These are phyloP conservation scores for Grapholita molesta DNA, from an alignment of 1,140 invertebrate species.

Conservation along the genomic window DNA sequence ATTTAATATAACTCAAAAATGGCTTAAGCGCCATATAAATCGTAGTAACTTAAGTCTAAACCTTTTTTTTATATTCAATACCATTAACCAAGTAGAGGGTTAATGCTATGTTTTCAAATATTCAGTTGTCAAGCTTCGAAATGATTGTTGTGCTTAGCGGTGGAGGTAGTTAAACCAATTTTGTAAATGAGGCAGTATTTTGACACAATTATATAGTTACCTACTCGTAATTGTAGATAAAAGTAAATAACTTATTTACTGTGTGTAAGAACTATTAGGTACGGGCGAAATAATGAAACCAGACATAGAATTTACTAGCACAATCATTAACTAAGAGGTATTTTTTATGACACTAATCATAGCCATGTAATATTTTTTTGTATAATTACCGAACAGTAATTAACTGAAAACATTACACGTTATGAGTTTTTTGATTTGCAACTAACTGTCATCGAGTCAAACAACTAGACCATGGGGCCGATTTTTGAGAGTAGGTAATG, in stretches of 20 bases:
- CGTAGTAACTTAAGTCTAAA: not conserved
- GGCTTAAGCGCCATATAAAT: not conserved
- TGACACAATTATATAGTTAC: not conserved
- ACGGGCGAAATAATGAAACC: no score
- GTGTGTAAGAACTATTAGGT: no score
- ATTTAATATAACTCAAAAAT: not conserved
- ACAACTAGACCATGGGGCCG: no score
- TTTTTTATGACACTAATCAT: no score
- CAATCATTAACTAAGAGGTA: no score
- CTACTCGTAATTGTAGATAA: not conserved
- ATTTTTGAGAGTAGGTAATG: no score
- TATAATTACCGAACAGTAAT: no score
- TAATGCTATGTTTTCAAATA: conserved; percentile 19
- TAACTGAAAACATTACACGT: no score
- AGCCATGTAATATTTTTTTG: no score
- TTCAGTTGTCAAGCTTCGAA: conserved; percentile 21
- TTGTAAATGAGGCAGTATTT: not conserved
- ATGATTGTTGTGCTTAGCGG: not conserved
- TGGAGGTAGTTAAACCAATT: not conserved
- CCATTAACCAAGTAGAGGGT: not conserved
- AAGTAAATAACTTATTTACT: not conserved
- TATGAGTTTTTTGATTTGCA: no score
- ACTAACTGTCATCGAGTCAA: no score
- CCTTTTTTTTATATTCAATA: not conserved
- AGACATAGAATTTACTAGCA: no score